Conservation (phyloP, 35 echinoderm and acorn worm genomes). For the Heliocidaris erythrogramma region DNA sequence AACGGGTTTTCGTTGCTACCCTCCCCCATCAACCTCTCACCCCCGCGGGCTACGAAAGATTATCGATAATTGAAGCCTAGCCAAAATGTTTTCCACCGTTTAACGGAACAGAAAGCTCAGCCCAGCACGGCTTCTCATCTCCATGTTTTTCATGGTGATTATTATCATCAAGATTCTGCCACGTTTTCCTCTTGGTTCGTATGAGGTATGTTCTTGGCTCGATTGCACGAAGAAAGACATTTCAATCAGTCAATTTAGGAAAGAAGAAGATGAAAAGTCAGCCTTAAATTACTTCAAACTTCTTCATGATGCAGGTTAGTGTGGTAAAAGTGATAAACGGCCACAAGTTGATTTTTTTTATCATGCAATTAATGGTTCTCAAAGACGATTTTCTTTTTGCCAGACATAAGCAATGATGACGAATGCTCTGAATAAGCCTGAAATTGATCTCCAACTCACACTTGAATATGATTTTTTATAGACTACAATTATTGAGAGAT, state of each 20-base stretch:
- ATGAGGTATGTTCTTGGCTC: not conserved
- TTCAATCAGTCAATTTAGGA: not conserved
- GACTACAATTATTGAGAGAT: not conserved
- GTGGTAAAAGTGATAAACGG: not conserved
- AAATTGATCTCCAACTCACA: not conserved
- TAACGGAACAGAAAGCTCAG: conserved; percentile 22
- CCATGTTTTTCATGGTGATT: conserved; percentile 10
- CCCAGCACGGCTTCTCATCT: not conserved
- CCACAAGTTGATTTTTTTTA: not conserved
- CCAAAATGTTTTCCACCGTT: conserved; percentile 53
- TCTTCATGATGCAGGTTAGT: not conserved
- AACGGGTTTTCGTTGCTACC: conserved; percentile 36
- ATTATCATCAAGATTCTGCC: not conserved
- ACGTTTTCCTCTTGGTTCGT: not conserved
- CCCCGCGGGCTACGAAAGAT: conserved; percentile 40
- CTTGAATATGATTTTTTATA: not conserved
- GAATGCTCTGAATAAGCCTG: not conserved
- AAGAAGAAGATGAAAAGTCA: not conserved
- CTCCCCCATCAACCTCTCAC: not conserved
- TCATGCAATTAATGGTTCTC: not conserved
- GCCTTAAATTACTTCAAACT: not conserved
- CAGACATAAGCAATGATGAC: not conserved
- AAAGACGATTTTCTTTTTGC: not conserved
- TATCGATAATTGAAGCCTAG: conserved; percentile 50
- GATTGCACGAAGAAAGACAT: not conserved